These are phyloP conservation scores for Sipha flava DNA, from an alignment of 1,140 invertebrate species.

Conservation along the genomic window DNA sequence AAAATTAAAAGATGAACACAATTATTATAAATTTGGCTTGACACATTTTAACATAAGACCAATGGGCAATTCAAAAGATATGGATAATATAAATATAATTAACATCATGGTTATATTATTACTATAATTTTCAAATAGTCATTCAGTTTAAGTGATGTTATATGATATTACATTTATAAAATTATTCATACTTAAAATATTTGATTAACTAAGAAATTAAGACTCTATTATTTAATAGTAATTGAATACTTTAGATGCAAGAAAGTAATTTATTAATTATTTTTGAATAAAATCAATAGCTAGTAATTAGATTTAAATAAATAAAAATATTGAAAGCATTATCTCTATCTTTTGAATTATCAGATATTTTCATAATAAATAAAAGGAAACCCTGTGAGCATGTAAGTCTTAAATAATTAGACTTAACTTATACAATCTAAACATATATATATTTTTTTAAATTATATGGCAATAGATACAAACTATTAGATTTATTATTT, in stretches of 20 bases:
- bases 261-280: too few relatives aligned
- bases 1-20: slow-evolving; percentile 19
- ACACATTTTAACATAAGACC: background rate
- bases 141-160: background rate
- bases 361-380: background rate
- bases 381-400: slow-evolving; percentile 7
- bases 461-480: slow-evolving; percentile 1
- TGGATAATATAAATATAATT: background rate
- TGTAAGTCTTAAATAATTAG: background rate
- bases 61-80: background rate
- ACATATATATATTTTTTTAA: background rate
- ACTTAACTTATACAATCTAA: background rate
- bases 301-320: too few relatives aligned
- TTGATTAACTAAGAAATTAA: too few relatives aligned
- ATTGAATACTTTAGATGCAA: too few relatives aligned
- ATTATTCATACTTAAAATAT: too few relatives aligned
- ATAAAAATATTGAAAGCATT: too few relatives aligned
- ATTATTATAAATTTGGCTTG: background rate
- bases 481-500: background rate
- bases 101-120: too few relatives aligned
- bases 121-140: background rate
- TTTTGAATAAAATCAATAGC: too few relatives aligned
- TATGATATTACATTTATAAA: too few relatives aligned
- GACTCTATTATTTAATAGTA: too few relatives aligned
- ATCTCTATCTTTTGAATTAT: background rate